Base-by-base conservation (phyloP, 2,797 vertebrate genomes). In the Cryptoblepharus egeriae region DNA sequence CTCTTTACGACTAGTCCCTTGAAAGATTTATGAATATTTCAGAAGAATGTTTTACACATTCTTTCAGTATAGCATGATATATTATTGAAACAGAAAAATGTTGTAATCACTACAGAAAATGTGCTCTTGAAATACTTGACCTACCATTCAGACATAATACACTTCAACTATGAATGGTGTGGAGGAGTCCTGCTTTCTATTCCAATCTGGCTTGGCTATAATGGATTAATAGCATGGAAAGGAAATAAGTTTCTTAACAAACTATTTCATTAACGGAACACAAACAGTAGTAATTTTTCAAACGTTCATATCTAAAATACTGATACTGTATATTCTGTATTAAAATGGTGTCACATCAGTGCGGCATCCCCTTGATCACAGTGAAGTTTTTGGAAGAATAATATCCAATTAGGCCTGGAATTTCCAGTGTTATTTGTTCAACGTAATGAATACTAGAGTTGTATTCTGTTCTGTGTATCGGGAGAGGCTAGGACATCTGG, bases 141-240 rank as follows among this genome's bases (percentile, higher is more conserved):
- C 85, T 90, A 91, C 73, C 35, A 45, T 90, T 90, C 84, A 72
- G 75, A 63, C 85, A 88, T 83, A 89, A 88, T 64, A 72, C 67
- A 82, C 15, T 92, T 81, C 88, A 91, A 73, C 30, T 80, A 10
- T 85, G 86, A 93, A 88, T 64, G 32, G 18, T 79, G 75, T 75
- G 39, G 76, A 75, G 73, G 67, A 88, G 85, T 89, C 42, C 77
- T 52, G 28, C 13, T 42, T 89, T 68, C 11, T 82, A 64, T 64
- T 88, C 87, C 37, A 74, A 5, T 86, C 91, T 81, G 77, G 30
- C 60, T 78, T 64, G 28, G 69, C 85, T 88, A 69, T 88, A 85
- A 81, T 82, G 49, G 82, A 67, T 79, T 87, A 74, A 84, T 81
- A 83, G 85, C 85, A 68, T 11, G 61, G 68, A 63, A 16, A 75